Conservation (phyloP, 2,113 vertebrate genomes). For the Meles meles region DNA sequence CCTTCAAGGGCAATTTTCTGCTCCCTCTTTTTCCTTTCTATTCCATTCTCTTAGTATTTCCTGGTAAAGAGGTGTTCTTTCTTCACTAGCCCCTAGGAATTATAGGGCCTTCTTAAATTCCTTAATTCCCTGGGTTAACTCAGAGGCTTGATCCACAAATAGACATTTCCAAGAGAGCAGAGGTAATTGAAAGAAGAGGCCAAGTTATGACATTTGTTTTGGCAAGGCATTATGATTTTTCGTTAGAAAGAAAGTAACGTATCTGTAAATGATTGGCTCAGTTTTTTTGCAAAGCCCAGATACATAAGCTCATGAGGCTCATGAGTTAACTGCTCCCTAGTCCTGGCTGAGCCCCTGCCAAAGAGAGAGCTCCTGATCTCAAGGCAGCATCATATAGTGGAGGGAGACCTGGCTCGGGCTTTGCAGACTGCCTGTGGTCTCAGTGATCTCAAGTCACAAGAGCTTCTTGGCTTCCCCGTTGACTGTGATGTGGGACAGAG, state of each 20-base stretch:
- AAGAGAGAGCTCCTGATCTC: background rate
- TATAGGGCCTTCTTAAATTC: constrained; percentile 19
- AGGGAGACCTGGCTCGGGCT: background rate
- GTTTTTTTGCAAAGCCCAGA: background rate
- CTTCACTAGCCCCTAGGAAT: background rate
- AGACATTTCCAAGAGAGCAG: constrained; percentile 31
- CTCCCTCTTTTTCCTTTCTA: background rate
- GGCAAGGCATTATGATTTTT: background rate
- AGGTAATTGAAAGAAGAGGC: constrained; percentile 28
- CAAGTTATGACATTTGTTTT: constrained; percentile 32
- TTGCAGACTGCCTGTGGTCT: background rate
- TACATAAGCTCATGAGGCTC: background rate
- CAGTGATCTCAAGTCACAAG: background rate
- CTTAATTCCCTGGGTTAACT: constrained; percentile 30
- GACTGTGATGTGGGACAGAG: background rate
- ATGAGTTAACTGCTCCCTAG: background rate
- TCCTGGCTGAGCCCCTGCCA: background rate
- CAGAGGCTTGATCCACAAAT: background rate
- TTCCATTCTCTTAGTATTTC: background rate
- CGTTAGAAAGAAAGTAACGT: background rate
- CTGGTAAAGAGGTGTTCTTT: background rate
- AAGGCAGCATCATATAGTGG: background rate
- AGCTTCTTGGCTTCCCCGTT: background rate
- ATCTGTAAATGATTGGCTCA: constrained; percentile 8
- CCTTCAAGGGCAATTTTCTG: background rate